phyloP scores from a whole-genome alignment of 2,888 invertebrate species.

The Abrostola tripartita region DNA sequence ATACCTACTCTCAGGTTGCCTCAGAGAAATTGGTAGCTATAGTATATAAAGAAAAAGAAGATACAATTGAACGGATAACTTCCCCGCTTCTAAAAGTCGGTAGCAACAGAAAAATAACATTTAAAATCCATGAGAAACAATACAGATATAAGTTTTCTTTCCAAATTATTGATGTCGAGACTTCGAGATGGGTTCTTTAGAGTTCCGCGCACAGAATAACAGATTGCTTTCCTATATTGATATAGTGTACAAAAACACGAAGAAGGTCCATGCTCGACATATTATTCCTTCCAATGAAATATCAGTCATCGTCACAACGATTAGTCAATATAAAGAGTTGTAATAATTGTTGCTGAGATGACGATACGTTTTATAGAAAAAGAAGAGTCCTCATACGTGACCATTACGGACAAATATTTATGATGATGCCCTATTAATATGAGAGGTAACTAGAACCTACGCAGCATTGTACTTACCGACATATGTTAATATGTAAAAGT shows the following conservation, averaged over 20 bases:
- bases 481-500: too few species aligned
- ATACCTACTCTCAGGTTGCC: too few species aligned
- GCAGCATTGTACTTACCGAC: too few species aligned
- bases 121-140: conserved; percentile 46
- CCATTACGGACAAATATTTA: too few species aligned
- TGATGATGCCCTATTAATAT: too few species aligned
- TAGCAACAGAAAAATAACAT: conserved; percentile 15
- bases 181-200: conserved; percentile 40
- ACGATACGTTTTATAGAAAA: too few species aligned
- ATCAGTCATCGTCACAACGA: too few species aligned
- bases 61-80: background rate
- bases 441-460: too few species aligned
- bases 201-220: conserved; percentile 49
- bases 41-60: background rate
- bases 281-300: background rate
- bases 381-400: too few species aligned
- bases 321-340: too few species aligned
- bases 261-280: conserved; percentile 17
- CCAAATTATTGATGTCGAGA: conserved; percentile 48
- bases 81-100: conserved; percentile 14
- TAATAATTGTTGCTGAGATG: too few species aligned
- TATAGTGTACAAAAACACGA: background rate
- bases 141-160: conserved; percentile 45
- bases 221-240: conserved; percentile 36
- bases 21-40: background rate